A percentile compares a stretch with the other conserved stretches of the same genome.
These are phyloP conservation scores for Cloeon dipterum DNA, from an alignment of 2,888 invertebrate genomes.

Conservation along the genomic window DNA sequence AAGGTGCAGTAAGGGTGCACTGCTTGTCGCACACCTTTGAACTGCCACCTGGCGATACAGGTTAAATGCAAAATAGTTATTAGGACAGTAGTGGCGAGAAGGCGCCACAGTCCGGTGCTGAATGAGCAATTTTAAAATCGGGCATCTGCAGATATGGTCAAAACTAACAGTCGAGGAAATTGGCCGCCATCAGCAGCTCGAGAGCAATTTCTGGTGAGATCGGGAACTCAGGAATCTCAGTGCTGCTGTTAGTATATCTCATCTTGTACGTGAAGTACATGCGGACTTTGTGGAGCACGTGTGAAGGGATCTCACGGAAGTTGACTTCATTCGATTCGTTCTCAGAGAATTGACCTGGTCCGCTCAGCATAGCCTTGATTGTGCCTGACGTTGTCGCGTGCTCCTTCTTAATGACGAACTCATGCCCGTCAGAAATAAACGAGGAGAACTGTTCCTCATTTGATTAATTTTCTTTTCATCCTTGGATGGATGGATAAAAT, in stretches of 20 bases:
- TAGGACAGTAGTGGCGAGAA: too few species aligned
- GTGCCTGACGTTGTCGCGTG: slow-evolving; percentile 95
- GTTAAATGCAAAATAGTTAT: too few species aligned
- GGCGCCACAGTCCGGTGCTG: too few species aligned
- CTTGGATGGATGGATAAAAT: too few species aligned
- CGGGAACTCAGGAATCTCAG: slow-evolving; percentile 99
- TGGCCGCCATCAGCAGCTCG: slow-evolving; percentile 97
- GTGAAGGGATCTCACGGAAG: slow-evolving; percentile 98
- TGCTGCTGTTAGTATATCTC: slow-evolving; percentile 91
- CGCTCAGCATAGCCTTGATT: slow-evolving; percentile 95
- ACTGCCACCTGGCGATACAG: too few species aligned
- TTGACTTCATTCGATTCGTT: slow-evolving; percentile 99
- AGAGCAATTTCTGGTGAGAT: slow-evolving; percentile 96
- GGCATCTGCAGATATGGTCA: too few species aligned
- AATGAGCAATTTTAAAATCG: too few species aligned
- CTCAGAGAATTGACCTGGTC: slow-evolving; percentile 96
- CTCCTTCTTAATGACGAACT: slow-evolving; percentile 94
- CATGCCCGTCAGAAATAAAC: slow-evolving; percentile 93
- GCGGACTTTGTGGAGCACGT: slow-evolving; percentile 96
- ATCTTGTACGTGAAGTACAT: slow-evolving; percentile 99
- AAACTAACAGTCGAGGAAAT: slow-evolving; percentile 98
- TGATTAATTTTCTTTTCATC: too few species aligned
- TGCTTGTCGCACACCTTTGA: too few species aligned
- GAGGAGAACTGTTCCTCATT: too few species aligned
- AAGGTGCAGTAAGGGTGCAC: too few species aligned